Evolutionary conservation across 92 coral and sea anemone genomes (phyloP), one percentile per base, ranked within the genome.

Genomic region (Isaurus tuberculatus): DNA sequence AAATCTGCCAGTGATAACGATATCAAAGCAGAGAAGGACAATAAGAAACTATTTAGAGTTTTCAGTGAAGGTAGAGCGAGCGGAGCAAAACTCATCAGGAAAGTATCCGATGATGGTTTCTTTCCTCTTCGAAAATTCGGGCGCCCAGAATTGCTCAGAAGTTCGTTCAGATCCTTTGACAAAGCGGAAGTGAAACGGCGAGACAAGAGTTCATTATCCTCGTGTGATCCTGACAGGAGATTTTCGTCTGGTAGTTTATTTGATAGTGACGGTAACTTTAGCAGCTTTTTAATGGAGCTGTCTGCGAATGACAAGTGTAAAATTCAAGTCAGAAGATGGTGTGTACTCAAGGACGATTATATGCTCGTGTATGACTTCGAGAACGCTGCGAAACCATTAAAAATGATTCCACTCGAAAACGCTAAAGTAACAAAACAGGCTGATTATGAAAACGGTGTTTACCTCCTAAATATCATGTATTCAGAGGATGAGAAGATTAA

Each of bases 271-370:
- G 99, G 99, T 17, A 94, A 91, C 72, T 97, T 85, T 81, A 86
- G 94, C 6, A 95, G 99, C 22, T 89, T 90, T 84, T 94, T 97
- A 1, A 93, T 95, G 75, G 99, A 97, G 77, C 84, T 93, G 3
- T 86, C 84, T 11, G 83, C 83, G 14, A 83, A 81, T 26, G 91
- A 90, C 23, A 78, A 92, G 25, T 97, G 95, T 65, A 91, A 90
- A 43, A 97, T 97, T 72, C 94, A 94, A 73, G 98, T 97, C 58
- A 91, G 98, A 1, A 85, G 98, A 4, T 97, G 99, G 99, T 97
- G 99, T 42, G 94, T 92, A 0, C 86, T 94, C 25, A 72, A 77
- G 55, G 94, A 97, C 79, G 92, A 94, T 23, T 58, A 28, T 34
- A 83, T 97, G 49, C 83, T 65, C 48, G 87, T 91, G 25, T 97